phyloP scores from a whole-genome alignment of 2,113 vertebrate species.

The Phrynosoma blainvillii region DNA sequence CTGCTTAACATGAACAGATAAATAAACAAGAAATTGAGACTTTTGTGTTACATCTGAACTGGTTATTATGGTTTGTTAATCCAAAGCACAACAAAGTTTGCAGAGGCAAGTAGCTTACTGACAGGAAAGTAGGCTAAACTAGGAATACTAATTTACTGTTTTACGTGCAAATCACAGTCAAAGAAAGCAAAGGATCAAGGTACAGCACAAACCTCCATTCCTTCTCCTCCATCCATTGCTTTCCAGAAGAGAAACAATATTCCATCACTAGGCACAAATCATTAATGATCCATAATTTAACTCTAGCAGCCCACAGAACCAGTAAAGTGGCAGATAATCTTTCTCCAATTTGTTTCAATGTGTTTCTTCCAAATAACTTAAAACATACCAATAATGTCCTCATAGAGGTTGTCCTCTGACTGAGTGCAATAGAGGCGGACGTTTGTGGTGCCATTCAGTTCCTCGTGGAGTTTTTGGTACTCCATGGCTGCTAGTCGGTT shows the following conservation, averaged over 20 bases:
- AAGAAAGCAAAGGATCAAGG: neutral
- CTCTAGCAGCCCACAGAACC: neutral
- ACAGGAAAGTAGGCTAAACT: neutral
- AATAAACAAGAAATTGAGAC: neutral
- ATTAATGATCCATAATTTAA: neutral
- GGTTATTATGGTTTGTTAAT: neutral
- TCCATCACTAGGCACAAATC: neutral
- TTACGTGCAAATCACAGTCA: neutral
- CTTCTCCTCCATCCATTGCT: neutral
- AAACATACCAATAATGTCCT: slow-evolving; percentile 94
- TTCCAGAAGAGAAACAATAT: neutral
- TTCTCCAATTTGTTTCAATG: neutral
- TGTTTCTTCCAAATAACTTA: slow-evolving; percentile 19
- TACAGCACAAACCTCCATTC: neutral
- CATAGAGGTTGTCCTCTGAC: slow-evolving; percentile 96
- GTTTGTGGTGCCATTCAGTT: slow-evolving; percentile 69
- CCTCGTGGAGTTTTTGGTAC: slow-evolving; percentile 70
- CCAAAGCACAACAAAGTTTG: neutral
- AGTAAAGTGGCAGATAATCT: neutral
- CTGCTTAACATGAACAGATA: neutral
- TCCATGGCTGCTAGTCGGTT: slow-evolving; percentile 60
- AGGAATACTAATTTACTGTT: neutral
- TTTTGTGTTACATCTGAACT: neutral
- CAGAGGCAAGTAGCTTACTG: neutral
- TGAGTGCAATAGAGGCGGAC: slow-evolving; percentile 84